Evolutionary conservation across 2,888 invertebrate genomes (phyloP), one percentile per base, ranked within the genome.

Genomic region (Scaptomyza caliginosa): DNA sequence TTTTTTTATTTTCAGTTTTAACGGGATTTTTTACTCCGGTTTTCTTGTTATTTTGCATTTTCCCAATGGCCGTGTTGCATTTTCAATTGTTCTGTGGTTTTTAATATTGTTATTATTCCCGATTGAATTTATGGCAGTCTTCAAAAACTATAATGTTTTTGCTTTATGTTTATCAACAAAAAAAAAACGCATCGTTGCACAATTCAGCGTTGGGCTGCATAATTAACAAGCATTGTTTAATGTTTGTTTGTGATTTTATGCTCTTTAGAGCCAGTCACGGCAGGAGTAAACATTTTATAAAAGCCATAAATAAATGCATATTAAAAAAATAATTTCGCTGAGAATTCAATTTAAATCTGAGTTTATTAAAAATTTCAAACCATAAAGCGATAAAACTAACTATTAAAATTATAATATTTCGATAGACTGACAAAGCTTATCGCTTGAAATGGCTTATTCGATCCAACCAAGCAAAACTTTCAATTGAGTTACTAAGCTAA

Each of bases 1-100:
- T 42, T 70, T 19, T 58, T 42, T 70, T 51, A 24, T 67, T 60
- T 59, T 55, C 76, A 32, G 32, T 50, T 21, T 8, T 8, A 43
- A 51, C 32, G 16, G 26, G 32, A n/a, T 26, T 49, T 36, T 24
- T 8, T 13, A 16, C 32, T 28, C 10, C 2, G n/a, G n/a, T n/a
- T n/a, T 23, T 45, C 6, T 17, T 43, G 11, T 28, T n/a, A n/a
- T n/a, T n/a, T n/a, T n/a, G n/a, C n/a, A 8, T n/a, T 36, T 16
- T 8, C 28, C 10, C 8, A 19, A 5, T 43, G 26, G 17, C 24
- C 17, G 6, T 3, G 10, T n/a, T 36, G 36, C 17, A 32, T 19
- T 56, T 46, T 17, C 64, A 56, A 46, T 46, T 50, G 54, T 60
- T 55, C 52, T 62, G 42, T 56, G 39, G 3, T 52, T 54, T 56